phyloP scores from a whole-genome alignment of 2,797 vertebrate genomes.

The Acropternis orthonyx region DNA sequence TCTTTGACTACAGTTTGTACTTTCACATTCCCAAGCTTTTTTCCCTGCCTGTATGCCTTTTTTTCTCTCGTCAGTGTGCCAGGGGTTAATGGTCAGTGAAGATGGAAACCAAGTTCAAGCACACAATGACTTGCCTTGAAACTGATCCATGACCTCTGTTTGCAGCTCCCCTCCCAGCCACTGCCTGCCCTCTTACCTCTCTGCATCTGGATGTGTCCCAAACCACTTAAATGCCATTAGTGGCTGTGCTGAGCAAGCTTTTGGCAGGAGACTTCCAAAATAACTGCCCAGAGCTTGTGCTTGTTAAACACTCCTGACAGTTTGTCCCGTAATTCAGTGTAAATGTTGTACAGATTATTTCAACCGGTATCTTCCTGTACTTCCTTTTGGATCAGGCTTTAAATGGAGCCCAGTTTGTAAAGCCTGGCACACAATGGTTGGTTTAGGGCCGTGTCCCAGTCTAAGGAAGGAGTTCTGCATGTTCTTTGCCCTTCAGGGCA shows the following conservation, averaged over 20 bases:
- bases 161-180: not conserved
- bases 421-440: not conserved
- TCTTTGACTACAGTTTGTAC: not conserved
- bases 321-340: not conserved
- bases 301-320: constrained; percentile 18
- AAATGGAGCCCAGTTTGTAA: not conserved
- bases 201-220: constrained; percentile 27
- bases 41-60: not conserved
- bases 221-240: constrained; percentile 34
- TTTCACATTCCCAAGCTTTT: not conserved
- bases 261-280: constrained; percentile 20
- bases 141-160: constrained; percentile 27
- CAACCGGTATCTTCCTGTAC: not conserved
- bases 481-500: not conserved
- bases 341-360: not conserved
- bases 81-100: constrained; percentile 36
- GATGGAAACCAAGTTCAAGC: not conserved
- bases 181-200: constrained; percentile 38
- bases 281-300: constrained; percentile 16
- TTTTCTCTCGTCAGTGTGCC: not conserved
- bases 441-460: not conserved
- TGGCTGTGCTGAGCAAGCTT: constrained; percentile 40
- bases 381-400: not conserved
- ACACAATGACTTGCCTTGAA: constrained; percentile 10
- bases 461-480: not conserved